Evolutionary conservation across 2,797 vertebrate genomes (phyloP).

Genomic region (Macroramphosus scolopax): DNA sequence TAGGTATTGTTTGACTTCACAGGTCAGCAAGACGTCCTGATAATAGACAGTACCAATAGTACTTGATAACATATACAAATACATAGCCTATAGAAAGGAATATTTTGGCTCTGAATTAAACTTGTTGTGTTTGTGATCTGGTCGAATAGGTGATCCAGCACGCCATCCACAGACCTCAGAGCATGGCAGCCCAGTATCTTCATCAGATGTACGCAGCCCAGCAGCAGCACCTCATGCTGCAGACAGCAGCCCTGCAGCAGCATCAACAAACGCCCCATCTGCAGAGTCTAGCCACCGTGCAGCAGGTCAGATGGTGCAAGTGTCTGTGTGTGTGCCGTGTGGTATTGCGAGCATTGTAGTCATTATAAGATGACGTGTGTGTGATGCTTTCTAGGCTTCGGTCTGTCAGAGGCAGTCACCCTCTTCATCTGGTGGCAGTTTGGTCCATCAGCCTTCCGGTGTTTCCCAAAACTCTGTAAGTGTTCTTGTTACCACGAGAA

Average conservation of each 20-base stretch:
- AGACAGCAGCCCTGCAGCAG: constrained; percentile 91
- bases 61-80: too few relatives aligned
- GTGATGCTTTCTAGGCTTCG: constrained; percentile 79
- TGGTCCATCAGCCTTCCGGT: constrained; percentile 82
- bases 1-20: too few relatives aligned
- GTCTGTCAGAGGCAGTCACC: constrained; percentile 84
- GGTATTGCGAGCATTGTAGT: neutral
- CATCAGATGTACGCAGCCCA: constrained; percentile 96
- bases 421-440: constrained; percentile 81
- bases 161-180: constrained; percentile 87
- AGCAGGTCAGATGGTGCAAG: constrained; percentile 76
- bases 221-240: constrained; percentile 92
- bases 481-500: constrained; percentile 14
- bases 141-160: constrained; percentile 88
- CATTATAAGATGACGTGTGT: neutral
- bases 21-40: too few relatives aligned
- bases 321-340: constrained; percentile 1
- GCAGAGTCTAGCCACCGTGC: constrained; percentile 86
- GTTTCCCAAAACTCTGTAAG: constrained; percentile 88
- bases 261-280: constrained; percentile 84
- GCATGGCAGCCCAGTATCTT: constrained; percentile 91
- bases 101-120: neutral
- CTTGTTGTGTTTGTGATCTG: constrained; percentile 3
- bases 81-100: too few relatives aligned
- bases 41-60: constrained; percentile 70